Conservation (phyloP, 2,888 invertebrate genomes). For the Hipparchia semele region DNA sequence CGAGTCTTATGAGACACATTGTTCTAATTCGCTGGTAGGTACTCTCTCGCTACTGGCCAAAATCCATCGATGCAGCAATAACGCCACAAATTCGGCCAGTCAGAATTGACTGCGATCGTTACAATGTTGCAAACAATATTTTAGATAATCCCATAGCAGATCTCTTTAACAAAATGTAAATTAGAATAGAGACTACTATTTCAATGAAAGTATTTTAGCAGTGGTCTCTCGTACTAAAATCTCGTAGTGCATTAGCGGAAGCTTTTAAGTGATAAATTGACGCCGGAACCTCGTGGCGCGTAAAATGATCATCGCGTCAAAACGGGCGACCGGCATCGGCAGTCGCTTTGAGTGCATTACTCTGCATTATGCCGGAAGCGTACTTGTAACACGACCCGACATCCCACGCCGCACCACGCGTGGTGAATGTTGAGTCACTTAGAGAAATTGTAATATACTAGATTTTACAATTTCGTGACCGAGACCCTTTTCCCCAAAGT, state of each 20-base stretch:
- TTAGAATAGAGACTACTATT: not conserved
- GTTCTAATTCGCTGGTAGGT: too few relatives aligned
- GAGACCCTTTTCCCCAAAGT: too few relatives aligned
- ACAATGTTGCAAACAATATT: too few relatives aligned
- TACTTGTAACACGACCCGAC: not conserved
- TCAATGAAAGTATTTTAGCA: not conserved
- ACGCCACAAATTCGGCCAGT: too few relatives aligned
- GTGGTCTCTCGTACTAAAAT: conserved; percentile 36
- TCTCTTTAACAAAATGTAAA: too few relatives aligned
- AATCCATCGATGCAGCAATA: too few relatives aligned
- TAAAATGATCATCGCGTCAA: conserved; percentile 74
- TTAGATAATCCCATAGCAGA: too few relatives aligned
- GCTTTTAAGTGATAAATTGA: conserved; percentile 81
- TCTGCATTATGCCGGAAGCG: conserved; percentile 46
- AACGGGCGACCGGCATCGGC: conserved; percentile 55
- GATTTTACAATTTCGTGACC: too few relatives aligned
- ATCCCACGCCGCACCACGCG: not conserved
- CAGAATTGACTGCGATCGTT: too few relatives aligned
- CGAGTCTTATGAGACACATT: too few relatives aligned
- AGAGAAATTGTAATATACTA: too few relatives aligned
- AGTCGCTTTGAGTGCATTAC: conserved; percentile 62
- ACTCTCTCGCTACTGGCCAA: too few relatives aligned
- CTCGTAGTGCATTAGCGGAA: conserved; percentile 67
- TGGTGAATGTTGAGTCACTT: not conserved
- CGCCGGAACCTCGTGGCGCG: conserved; percentile 76